These are phyloP conservation scores for Acropora yongei DNA, from an alignment of 64 coral and sea anemone genomes.

Conservation along the genomic window DNA sequence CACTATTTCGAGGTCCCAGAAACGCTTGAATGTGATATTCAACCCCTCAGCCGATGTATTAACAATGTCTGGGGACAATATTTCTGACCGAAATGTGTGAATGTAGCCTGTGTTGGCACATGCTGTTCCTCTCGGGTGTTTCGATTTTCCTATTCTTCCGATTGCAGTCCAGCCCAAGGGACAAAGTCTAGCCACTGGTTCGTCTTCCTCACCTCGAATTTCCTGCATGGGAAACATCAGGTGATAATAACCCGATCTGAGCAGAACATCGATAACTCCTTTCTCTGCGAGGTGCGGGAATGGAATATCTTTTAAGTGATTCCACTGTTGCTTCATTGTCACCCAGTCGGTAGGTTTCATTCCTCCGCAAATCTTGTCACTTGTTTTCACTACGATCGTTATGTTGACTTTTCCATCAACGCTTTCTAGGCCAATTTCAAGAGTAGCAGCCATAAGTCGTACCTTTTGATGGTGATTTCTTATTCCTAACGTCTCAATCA, in stretches of 20 bases:
- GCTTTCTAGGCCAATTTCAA: slow-evolving; percentile 24
- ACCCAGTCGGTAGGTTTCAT: neutral
- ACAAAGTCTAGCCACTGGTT: neutral
- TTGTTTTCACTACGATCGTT: slow-evolving; percentile 32
- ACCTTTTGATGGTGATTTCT: slow-evolving; percentile 44
- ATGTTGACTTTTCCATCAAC: slow-evolving; percentile 46
- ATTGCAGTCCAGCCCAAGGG: neutral
- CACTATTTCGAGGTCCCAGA: neutral
- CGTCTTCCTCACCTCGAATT: neutral
- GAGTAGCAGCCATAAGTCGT: neutral
- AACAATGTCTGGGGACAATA: too few relatives aligned
- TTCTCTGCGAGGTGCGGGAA: neutral
- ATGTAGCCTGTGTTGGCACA: too few relatives aligned
- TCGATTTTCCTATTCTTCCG: neutral
- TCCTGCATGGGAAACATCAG: neutral
- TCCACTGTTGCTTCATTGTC: neutral
- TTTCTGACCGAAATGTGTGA: too few relatives aligned
- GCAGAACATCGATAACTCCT: neutral
- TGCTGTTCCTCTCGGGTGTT: neutral
- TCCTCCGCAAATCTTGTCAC: slow-evolving; percentile 41
- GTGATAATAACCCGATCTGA: neutral
- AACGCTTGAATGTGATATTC: neutral
- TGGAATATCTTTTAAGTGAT: neutral
- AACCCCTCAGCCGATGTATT: too few relatives aligned
- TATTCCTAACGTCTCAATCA: slow-evolving; percentile 45